Base-by-base conservation (phyloP, 2,113 vertebrate genomes). In the Chionodraco myersi region DNA sequence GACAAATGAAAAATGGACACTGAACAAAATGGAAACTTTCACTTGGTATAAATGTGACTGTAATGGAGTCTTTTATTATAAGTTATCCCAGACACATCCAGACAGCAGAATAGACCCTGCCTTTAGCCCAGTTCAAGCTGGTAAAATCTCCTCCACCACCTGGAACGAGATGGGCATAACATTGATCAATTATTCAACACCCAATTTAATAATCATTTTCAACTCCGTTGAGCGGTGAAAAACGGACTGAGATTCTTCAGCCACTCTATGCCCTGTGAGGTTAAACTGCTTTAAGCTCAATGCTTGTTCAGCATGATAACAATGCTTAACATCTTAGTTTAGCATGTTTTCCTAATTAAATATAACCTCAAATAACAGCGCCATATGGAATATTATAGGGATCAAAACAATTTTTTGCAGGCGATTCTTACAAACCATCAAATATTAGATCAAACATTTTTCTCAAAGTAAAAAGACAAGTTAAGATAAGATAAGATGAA, bases 101-200 rank as follows among this genome's bases (percentile, higher is more conserved):
- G 49, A 21, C 14, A 36, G n/a, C 14, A 14, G 5, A 8, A 70
- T 45, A 56, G 2, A 13, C 9, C 49, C 8, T n/a, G 45, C 18
- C 6, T 36, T 36, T 57, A 11, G 2, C 49, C 51, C 34, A 47
- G 51, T 78, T 21, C 49, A 66, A 79, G 49, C 67, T 75, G 36
- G 21, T 1, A 44, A 26, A 4, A 23, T 49, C 30, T 41, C 47
- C 30, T 30, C 15, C 0, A 7, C 10, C 13, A 66, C 18, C 76
- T 49, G 45, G 48, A 48, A 56, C 26, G 75, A 61, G 41, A 80
- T 80, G 21, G 72, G 49, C 44, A 76, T 49, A 64, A 66, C 62
- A 30, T 72, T 36, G 21, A 45, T 85, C 11, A 76, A 76, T 80
- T 62, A 67, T 85, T 72, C 36, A 67, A 80, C n/a, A 57, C 6